A percentile compares a stretch with the other conserved stretches of the same genome.
These are phyloP conservation scores for Oryzias curvinotus DNA, from an alignment of 2,113 vertebrate genomes.

Conservation along the genomic window DNA sequence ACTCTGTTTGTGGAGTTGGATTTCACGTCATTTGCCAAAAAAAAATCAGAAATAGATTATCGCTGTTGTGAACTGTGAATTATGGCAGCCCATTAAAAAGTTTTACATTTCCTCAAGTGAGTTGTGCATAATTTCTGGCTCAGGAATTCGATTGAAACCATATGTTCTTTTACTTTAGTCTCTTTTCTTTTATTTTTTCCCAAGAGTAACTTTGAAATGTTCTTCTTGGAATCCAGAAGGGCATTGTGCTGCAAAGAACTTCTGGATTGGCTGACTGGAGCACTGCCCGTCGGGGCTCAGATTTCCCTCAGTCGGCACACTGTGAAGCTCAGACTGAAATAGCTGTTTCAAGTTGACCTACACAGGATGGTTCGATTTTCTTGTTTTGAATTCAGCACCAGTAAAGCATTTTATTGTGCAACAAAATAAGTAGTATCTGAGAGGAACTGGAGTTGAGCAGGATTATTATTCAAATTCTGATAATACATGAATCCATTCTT, in stretches of 20 bases:
- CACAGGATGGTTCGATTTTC: constrained; percentile 25
- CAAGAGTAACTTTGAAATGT: constrained; percentile 5
- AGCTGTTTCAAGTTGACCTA: constrained; percentile 47
- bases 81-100: constrained; percentile 61
- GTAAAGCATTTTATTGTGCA: neutral
- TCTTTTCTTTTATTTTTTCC: neutral
- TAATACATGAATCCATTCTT: too few relatives aligned
- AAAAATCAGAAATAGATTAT: constrained; percentile 30
- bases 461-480: too few relatives aligned
- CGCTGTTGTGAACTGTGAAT: constrained; percentile 68
- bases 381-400: constrained; percentile 1
- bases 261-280: constrained; percentile 50
- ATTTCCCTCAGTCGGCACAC: constrained; percentile 59
- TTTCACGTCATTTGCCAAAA: constrained; percentile 62
- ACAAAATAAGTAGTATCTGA: too few relatives aligned
- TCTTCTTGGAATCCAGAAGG: constrained; percentile 43
- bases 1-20: constrained; percentile 52
- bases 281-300: constrained; percentile 36
- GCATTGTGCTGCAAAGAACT: neutral
- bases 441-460: too few relatives aligned
- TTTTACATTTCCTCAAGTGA: constrained; percentile 58
- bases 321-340: constrained; percentile 60
- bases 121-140: constrained; percentile 10
- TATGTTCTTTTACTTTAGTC: neutral
- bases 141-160: neutral